Conservation (phyloP, 2,113 vertebrate species). For the Mesocricetus auratus region DNA sequence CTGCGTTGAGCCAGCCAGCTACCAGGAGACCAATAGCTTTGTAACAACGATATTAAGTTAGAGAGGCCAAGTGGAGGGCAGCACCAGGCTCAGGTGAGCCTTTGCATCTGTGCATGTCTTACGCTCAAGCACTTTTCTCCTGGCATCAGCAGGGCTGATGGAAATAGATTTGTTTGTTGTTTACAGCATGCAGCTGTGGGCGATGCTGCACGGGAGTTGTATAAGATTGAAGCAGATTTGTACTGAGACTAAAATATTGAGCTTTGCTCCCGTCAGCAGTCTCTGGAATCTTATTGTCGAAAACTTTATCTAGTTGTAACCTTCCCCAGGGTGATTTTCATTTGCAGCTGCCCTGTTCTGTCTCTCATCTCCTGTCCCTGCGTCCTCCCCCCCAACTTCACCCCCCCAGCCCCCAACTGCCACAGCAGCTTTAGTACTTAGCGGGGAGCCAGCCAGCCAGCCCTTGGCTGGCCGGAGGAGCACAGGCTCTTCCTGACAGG, state of each 20-base stretch:
- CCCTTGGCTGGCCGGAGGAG: constrained; percentile 32
- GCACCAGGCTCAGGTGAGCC: constrained; percentile 95
- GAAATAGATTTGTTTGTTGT: constrained; percentile 94
- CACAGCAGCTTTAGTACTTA: constrained; percentile 58
- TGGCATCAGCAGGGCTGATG: constrained; percentile 93
- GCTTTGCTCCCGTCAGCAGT: constrained; percentile 92
- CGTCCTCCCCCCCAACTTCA: not conserved
- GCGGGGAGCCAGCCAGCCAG: constrained; percentile 59
- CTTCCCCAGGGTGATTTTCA: constrained; percentile 90
- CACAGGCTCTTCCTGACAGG: constrained; percentile 53
- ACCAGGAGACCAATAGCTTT: constrained; percentile 93
- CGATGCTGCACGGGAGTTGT: constrained; percentile 93
- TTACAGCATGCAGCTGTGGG: constrained; percentile 96
- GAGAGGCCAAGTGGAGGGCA: constrained; percentile 91
- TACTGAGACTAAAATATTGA: constrained; percentile 93
- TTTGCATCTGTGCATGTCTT: constrained; percentile 94
- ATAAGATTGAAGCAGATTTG: constrained; percentile 92
- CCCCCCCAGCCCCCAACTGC: constrained; percentile 64
- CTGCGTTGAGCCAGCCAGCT: constrained; percentile 90
- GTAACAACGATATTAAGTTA: constrained; percentile 93
- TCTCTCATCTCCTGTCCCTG: constrained; percentile 86
- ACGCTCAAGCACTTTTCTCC: constrained; percentile 91
- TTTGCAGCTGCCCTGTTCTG: constrained; percentile 90
- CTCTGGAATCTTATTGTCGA: constrained; percentile 92
- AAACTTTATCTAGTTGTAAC: constrained; percentile 93